Percentiles rank a stretch among this genome's conserved stretches.
Conservation (phyloP, 2,888 invertebrate species). For the Liopterus haemorrhoidalis region DNA sequence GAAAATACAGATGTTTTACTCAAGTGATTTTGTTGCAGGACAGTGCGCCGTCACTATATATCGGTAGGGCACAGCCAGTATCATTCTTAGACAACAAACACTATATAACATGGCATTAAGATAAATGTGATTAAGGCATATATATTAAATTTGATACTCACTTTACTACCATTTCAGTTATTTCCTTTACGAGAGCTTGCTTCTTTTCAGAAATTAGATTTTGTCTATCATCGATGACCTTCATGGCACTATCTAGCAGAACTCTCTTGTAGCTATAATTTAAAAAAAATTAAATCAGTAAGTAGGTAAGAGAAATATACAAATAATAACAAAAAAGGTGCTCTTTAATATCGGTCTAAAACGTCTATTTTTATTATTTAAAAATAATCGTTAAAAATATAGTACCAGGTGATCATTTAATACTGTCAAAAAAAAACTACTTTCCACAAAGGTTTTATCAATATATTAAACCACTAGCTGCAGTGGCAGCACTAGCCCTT, state of each 20-base stretch:
- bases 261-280: conserved; percentile 68
- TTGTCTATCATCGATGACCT: conserved; percentile 79
- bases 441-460: too few relatives aligned
- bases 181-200: conserved; percentile 76
- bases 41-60: too few relatives aligned
- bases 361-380: conserved; percentile 3
- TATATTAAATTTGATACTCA: conserved; percentile 44
- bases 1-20: too few relatives aligned
- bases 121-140: conserved; percentile 2
- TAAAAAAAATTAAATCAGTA: conserved; percentile 18
- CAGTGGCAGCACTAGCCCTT: too few relatives aligned
- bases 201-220: conserved; percentile 80
- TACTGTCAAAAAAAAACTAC: too few relatives aligned
- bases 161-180: conserved; percentile 81
- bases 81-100: too few relatives aligned
- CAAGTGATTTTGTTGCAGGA: too few relatives aligned
- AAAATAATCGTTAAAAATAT: conserved; percentile 2
- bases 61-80: too few relatives aligned
- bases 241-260: conserved; percentile 68
- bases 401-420: too few relatives aligned
- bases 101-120: too few relatives aligned
- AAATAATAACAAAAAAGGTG: conserved; percentile 9
- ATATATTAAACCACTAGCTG: too few relatives aligned
- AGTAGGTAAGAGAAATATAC: conserved; percentile 14
- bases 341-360: too few relatives aligned